Base-by-base conservation (phyloP, 2,888 invertebrate species). In the Nemotelus pantherinus region DNA sequence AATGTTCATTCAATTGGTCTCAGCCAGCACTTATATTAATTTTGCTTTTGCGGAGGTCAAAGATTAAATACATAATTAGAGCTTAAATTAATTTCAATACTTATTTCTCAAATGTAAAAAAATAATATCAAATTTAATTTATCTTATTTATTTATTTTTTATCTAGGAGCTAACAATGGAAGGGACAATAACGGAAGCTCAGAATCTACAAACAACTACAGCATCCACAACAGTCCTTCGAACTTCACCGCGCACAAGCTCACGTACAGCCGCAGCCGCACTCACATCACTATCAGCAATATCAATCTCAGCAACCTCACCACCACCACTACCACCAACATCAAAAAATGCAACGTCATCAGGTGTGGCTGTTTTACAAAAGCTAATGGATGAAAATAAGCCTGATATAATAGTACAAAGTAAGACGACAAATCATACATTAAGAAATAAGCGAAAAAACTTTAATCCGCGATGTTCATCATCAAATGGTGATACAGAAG, bases 391-490 rank as follows among this genome's bases (percentile, higher is more conserved):
- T n/a, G 72, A 72, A 50, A 43, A 25, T 39, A 72, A 72, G 3
- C 72, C 60, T 74, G 60, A 63, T 48, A 60, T 25, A 25, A 25
- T 63, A 74, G 74, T 74, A 74, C 74, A 74, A 74, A 74, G 48
- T 48, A 48, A 43, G 43, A 10, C 10, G 3, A 60, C 41, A 25
- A 55, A 53, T 5, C 41, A 41, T 45, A n/a, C 63, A 25, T 48
- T 25, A 3, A 70, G 72, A 68, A 80, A 80, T 68, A 80, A 80
- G 53, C 77, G 80, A n/a, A 80, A 80, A 79, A 80, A 80, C 68
- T 80, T 80, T 47, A 77, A 78, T 76, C 80, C 80, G 44, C 76
- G 78, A 39, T 78, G 70, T 58, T 76, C 78, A 53, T 50, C 79
- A 44, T 10, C 71, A 5, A 71, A 71, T 2, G 77, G 77, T 63